Base-by-base conservation (phyloP, 2,888 invertebrate species). In the Eumerus sabulonum region DNA sequence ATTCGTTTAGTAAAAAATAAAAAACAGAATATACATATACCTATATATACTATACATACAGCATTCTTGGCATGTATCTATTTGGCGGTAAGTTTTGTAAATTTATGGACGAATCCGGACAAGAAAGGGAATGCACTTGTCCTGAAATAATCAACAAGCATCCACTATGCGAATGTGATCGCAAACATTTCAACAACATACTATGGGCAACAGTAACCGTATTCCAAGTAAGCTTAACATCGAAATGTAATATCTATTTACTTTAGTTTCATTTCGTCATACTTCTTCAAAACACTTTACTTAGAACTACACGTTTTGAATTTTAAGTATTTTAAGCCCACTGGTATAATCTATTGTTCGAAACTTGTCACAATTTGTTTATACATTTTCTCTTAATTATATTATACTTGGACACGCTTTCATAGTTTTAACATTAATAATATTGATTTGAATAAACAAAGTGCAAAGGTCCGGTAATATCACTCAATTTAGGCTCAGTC, bases 51-150 rank as follows among this genome's bases (percentile, higher is more conserved):
- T 85, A 85, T 84, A 85, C 86, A 87, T 85, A 85, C 95, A 98
- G 98, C 94, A 96, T 97, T 92, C 95, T 98, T 93, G 98, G 98
- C 92, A 98, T 98, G 97, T 97, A 97, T 93, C 95, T 98, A 92
- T 98, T 98, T 93, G 98, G 98, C 92, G 97, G 98, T 95, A 97
- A 97, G 95, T 98, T 98, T 96, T 98, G 98, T 96, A 96, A 96
- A 94, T 95, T 94, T 93, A 93, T 93, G 91, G 96, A 96, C 91
- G 94, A 94, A 90, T 91, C 92, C 89, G 94, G 93, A 90, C 91
- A 90, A 90, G 93, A 93, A 90, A 93, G 94, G 90, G 95, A 95
- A 91, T 98, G 98, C 92, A 94, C 94, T 90, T 98, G 98, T 92
- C 93, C 93, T 89, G 96, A 96, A 92, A 95, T 96, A 91, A 92